Base-by-base conservation (phyloP, 2,113 vertebrate genomes). In the Larimichthys crocea region DNA sequence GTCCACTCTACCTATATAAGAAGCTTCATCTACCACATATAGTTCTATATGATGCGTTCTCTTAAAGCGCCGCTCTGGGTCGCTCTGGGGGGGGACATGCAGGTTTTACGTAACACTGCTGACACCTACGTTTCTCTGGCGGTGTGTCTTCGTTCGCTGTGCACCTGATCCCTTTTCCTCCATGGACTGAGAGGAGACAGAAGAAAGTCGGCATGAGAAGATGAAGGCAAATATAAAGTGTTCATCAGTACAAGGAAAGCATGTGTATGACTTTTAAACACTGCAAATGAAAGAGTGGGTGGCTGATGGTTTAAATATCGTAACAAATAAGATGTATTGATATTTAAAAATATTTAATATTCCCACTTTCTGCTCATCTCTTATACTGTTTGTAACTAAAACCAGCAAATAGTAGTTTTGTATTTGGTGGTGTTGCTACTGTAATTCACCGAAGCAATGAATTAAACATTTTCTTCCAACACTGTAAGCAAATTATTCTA, bases 111-210 rank as follows among this genome's bases (percentile, higher is more conserved):
- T 19, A 55, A 79, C 67, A 48, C n/a, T 31, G 50, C 52, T 77
- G 63, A 75, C 88, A 96, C 95, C 7, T 96, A 99, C 98, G 95
- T 96, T 99, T 99, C 90, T 99, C 98, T 92, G 98, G 98, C 91
- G 95, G 96, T 82, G 96, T 96, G 91, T 99, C 97, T 95, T 99
- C 98, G 88, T 96, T 99, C 87, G 97, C 95, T 44, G 97, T 96
- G 95, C 93, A 98, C 93, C 98, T 96, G 95, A 97, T 93, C 67
- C 98, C 98, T 95, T 98, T 98, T 82, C 98, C 98, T 96, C 97
- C 97, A 76, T 98, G 97, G 80, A 99, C 98, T 99, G 93, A 90
- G 40, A 46, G 26, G 20, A 80, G 60, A 89, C 19, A 65, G 26
- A 85, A 48, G 12, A 69, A 65, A 73, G 5, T 44, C 9, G 17